Percentiles rank a stretch among this genome's conserved stretches.
These are phyloP conservation scores for Bagarius yarrelli DNA, from an alignment of 2,113 vertebrate species.

Conservation along the genomic window DNA sequence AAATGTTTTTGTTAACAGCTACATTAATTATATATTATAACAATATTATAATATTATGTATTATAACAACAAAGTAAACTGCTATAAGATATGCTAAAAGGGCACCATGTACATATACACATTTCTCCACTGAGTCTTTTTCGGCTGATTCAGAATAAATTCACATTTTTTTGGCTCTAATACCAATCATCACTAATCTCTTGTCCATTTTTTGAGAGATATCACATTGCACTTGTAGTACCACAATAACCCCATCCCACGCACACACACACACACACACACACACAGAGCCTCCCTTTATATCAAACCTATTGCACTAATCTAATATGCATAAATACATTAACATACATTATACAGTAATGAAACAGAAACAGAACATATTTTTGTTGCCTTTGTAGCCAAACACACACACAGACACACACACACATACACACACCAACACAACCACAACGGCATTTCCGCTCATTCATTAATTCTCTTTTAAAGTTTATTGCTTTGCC, in stretches of 20 bases:
- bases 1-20: too few relatives aligned
- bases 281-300: not conserved
- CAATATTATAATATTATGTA: too few relatives aligned
- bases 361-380: not conserved
- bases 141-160: too few relatives aligned
- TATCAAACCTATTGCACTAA: not conserved
- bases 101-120: too few relatives aligned
- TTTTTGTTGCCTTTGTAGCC: not conserved
- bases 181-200: not conserved
- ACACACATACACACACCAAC: too few relatives aligned
- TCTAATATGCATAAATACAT: not conserved
- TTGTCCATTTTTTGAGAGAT: not conserved
- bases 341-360: constrained; percentile 1
- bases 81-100: too few relatives aligned
- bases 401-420: not conserved
- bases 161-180: not conserved
- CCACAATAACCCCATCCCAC: not conserved
- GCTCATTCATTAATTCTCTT: not conserved
- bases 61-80: too few relatives aligned
- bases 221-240: not conserved
- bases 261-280: not conserved
- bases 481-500: not conserved
- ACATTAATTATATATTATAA: too few relatives aligned
- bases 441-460: not conserved
- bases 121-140: too few relatives aligned